These are phyloP conservation scores for Drosophila fungiperda DNA, from an alignment of 2,888 invertebrate species.

Conservation along the genomic window DNA sequence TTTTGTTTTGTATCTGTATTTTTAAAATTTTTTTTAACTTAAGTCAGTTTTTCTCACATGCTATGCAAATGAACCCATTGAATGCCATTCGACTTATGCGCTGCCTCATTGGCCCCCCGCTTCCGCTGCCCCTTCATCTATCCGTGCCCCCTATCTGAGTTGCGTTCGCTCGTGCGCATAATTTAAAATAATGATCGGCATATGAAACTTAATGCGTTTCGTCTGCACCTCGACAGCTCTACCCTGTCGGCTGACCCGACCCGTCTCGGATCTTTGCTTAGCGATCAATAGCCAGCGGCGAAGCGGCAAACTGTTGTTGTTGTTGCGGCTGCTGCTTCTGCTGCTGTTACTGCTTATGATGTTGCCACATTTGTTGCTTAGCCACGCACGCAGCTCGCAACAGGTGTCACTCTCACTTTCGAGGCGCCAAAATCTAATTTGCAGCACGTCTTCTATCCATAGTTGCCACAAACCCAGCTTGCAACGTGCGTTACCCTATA, in stretches of 20 bases:
- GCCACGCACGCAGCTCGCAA: constrained; percentile 56
- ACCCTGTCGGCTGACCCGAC: constrained; percentile 22
- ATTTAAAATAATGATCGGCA: constrained; percentile 78
- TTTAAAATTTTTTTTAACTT: constrained; percentile 3
- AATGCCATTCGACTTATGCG: constrained; percentile 69
- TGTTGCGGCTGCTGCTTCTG: constrained; percentile 25
- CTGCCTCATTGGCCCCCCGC: constrained; percentile 43
- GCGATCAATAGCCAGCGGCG: constrained; percentile 65
- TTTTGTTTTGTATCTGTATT: constrained; percentile 12
- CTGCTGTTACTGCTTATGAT: constrained; percentile 44
- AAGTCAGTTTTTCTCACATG: constrained; percentile 64
- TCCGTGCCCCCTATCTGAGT: not conserved
- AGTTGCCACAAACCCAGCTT: not conserved
- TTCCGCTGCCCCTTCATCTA: not conserved
- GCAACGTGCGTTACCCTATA: constrained; percentile 52
- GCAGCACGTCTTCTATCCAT: constrained; percentile 13
- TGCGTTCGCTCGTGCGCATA: constrained; percentile 77
- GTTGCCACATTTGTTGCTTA: constrained; percentile 57
- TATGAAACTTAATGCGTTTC: constrained; percentile 79
- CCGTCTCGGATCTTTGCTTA: constrained; percentile 52
- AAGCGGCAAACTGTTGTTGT: constrained; percentile 24
- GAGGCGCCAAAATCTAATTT: constrained; percentile 57
- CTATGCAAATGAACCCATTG: constrained; percentile 72
- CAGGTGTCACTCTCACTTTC: constrained; percentile 77
- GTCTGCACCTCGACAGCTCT: constrained; percentile 47